Evolutionary conservation across 2,888 invertebrate species (phyloP).

Genomic region (Epicampocera succincta): DNA sequence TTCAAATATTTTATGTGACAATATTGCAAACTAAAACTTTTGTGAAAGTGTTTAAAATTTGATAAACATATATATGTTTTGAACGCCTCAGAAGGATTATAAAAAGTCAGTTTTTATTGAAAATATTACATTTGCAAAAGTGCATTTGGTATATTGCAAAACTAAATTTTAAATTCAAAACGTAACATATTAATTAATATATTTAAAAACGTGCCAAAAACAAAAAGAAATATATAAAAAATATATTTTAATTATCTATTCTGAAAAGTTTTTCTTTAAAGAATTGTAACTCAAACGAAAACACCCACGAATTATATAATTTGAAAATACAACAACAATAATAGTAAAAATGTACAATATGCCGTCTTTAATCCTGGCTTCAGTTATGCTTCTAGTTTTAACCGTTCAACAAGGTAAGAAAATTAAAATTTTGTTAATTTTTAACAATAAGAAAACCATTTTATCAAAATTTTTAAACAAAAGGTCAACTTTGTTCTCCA

Average conservation of each 20-base stretch:
- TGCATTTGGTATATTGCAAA: background rate
- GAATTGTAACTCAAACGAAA: constrained; percentile 22
- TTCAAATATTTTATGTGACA: constrained; percentile 36
- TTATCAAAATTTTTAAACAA: constrained; percentile 18
- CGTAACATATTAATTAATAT: constrained; percentile 27
- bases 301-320: constrained; percentile 39
- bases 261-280: background rate
- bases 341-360: constrained; percentile 70
- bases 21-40: constrained; percentile 18
- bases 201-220: constrained; percentile 34
- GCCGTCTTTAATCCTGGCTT: constrained; percentile 80
- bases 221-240: background rate
- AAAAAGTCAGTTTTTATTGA: constrained; percentile 32
- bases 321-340: constrained; percentile 62
- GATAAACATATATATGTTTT: constrained; percentile 1
- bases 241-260: constrained; percentile 18
- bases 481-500: constrained; percentile 39
- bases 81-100: constrained; percentile 16
- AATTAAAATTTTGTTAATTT: constrained; percentile 2
- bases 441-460: background rate
- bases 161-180: constrained; percentile 24
- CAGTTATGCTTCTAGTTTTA: constrained; percentile 80
- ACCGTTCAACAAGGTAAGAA: constrained; percentile 81
- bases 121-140: constrained; percentile 28
- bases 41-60: constrained; percentile 31